Base-by-base conservation (phyloP, 2,113 vertebrate genomes). In the Coregonus clupeaformis region DNA sequence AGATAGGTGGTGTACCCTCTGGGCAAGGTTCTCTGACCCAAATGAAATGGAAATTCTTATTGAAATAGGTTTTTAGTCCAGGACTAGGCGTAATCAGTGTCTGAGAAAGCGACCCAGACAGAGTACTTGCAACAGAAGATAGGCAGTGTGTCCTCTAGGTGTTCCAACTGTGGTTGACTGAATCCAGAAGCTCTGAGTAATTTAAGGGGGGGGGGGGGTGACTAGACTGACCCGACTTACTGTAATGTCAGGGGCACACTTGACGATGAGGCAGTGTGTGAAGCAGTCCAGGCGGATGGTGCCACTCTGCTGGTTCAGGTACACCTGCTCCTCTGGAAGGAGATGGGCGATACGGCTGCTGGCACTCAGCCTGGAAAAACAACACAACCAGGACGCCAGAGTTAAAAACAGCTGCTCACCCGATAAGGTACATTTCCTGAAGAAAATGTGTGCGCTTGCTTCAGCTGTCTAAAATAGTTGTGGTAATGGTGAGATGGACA, bases 281-380 rank as follows among this genome's bases (percentile, higher is more conserved):
- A 99, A 99, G 92, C 98, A 99, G 92, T 99, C 98, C 59, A 99
- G 91, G 42, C 98, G 94, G 88, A 99, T 99, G n/a, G 97, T 98
- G 84, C 97, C 97, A 63, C 97, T 98, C 86, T 99, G 98, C 83
- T 99, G 98, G 89, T 96, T 99, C 86, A 99, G 95, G 90, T 99
- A 99, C 52, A 99, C 96, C 91, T 99, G 98, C 82, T 99, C 98
- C 91, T 99, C 98, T 29, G 98, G 97, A 64, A 99, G 89, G 77
- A 99, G 97, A 86, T 99, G 98, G 79, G 95, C 98, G 85, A 98
- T 97, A 82, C 96, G 94, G 90, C 97, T 99, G 93, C 98, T 99
- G 88, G 98, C 98, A 87, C 98, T 99, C 84, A 99, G 94, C 84
- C 98, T 99, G 87, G n/a, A 75, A 84, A 62, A 4, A 29, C 20